Base-by-base conservation (phyloP, 1,140 invertebrate genomes). In the Saccostrea cuccullata region DNA sequence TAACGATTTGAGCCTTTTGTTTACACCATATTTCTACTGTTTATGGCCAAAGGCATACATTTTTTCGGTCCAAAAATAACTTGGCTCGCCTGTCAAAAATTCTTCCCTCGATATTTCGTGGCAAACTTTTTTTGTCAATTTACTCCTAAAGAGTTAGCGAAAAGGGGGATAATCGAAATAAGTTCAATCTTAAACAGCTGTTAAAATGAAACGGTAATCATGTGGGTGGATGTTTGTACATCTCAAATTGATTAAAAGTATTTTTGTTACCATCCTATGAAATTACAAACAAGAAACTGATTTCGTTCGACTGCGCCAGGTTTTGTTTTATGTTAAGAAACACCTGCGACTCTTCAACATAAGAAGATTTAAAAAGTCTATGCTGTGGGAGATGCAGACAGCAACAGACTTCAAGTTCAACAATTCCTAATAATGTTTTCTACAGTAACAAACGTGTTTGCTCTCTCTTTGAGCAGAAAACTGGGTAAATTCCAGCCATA, bases 61-160 rank as follows among this genome's bases (percentile, higher is more conserved):
- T 9, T 30, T 73, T 36, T 12, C 26, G n/a, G 47, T 20, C 30
- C 70, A 36, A 40, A 64, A 77, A 77, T 77, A 77, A 77, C 70
- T 23, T 23, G 60, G 60, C 60, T 77, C 70, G 70, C 70, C 70
- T 77, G 70, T 77, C 70, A 77, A 36, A 77, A 36, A 36, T 77
- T n/a, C n/a, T 64, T 64, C 58, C 58, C 58, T 64, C 58, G 17
- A 64, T 64, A 17, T 77, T 77, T 77, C 70, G 70, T 77, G 70
- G 70, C 70, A 77, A 77, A 77, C 70, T 77, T 77, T 36, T 60
- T 77, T 77, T 77, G 70, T 77, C 3, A 77, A 77, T 77, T 30
- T 30, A 15, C 8, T 36, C 0, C 26, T 30, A 5, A 30, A 77
- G 70, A 77, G 70, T 77, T 77, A 30, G 70, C 70, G 30, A 77